Evolutionary conservation across 2,888 invertebrate genomes (phyloP).

Genomic region (Agrypnus murinus): DNA sequence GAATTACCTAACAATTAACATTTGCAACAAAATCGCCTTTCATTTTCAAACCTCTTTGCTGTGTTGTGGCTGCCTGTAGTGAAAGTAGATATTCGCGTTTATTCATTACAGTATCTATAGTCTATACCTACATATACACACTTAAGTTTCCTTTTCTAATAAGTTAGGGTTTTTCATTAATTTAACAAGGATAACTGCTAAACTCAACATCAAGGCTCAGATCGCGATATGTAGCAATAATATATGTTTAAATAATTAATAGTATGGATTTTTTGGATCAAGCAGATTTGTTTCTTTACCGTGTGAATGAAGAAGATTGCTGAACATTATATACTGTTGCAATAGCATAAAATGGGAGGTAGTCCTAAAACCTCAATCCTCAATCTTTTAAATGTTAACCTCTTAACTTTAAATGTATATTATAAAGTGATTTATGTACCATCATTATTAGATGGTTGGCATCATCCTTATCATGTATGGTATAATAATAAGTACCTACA

Average conservation of each 20-base stretch:
- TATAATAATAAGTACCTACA: neutral
- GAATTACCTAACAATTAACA: slow-evolving; percentile 51
- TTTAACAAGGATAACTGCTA: slow-evolving; percentile 13
- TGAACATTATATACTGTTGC: slow-evolving; percentile 21
- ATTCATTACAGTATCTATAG: slow-evolving; percentile 33
- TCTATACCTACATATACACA: slow-evolving; percentile 38
- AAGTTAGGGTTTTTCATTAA: neutral
- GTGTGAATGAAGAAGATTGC: neutral
- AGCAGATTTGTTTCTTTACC: too few species aligned
- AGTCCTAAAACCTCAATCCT: slow-evolving; percentile 23
- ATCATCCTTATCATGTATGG: too few species aligned
- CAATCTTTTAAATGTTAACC: slow-evolving; percentile 25
- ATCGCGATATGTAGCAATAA: neutral
- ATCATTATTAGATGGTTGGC: too few species aligned
- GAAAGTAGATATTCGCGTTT: slow-evolving; percentile 47
- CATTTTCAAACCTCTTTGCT: slow-evolving; percentile 49
- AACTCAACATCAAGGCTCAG: neutral
- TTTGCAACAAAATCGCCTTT: slow-evolving; percentile 51
- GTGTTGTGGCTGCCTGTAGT: slow-evolving; percentile 38
- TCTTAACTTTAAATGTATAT: neutral
- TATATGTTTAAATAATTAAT: slow-evolving; percentile 13
- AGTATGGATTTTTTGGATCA: slow-evolving; percentile 8
- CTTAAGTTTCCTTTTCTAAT: slow-evolving; percentile 28
- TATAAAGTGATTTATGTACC: slow-evolving; percentile 4
- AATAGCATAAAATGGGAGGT: neutral